A percentile compares a stretch with the other conserved stretches of the same genome.
Evolutionary conservation across 2,888 invertebrate genomes (phyloP).

Genomic region (Tipula lateralis): DNA sequence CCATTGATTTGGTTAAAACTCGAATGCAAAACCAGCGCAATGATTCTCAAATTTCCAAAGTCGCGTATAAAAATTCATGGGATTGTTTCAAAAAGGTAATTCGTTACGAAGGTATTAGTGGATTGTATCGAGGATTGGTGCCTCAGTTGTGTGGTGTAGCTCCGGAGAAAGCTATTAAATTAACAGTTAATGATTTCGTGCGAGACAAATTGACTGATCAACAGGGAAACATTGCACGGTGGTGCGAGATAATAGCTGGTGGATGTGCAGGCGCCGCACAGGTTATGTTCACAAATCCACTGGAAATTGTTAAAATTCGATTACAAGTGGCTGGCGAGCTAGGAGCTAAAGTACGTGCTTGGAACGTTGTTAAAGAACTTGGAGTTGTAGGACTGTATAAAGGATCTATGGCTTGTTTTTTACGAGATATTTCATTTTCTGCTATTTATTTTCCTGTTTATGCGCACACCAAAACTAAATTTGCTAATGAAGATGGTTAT

Average conservation of each 20-base stretch:
- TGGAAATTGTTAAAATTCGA: slow-evolving; percentile 98
- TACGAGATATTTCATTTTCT: slow-evolving; percentile 94
- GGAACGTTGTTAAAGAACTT: slow-evolving; percentile 86
- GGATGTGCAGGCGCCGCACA: slow-evolving; percentile 87
- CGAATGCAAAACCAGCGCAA: slow-evolving; percentile 97
- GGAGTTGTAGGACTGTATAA: slow-evolving; percentile 96
- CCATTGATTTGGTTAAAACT: slow-evolving; percentile 98
- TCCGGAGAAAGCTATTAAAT: slow-evolving; percentile 98
- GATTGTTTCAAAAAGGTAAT: slow-evolving; percentile 96
- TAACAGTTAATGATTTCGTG: slow-evolving; percentile 94
- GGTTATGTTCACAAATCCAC: slow-evolving; percentile 97
- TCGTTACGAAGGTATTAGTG: slow-evolving; percentile 79
- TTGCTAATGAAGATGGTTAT: slow-evolving; percentile 92
- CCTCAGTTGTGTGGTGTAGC: slow-evolving; percentile 98
- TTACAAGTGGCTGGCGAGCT: slow-evolving; percentile 98
- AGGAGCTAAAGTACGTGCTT: slow-evolving; percentile 77
- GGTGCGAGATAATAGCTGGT: slow-evolving; percentile 86
- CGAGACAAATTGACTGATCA: slow-evolving; percentile 89
- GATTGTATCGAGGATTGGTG: slow-evolving; percentile 85
- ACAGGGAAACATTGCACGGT: slow-evolving; percentile 73
- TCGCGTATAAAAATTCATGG: slow-evolving; percentile 92
- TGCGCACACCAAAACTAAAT: slow-evolving; percentile 85
- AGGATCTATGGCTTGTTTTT: slow-evolving; percentile 87
- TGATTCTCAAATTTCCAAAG: slow-evolving; percentile 92
- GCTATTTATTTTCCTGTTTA: slow-evolving; percentile 98